Base-by-base conservation (phyloP, 2,888 invertebrate species). In the Hermodice carunculata region DNA sequence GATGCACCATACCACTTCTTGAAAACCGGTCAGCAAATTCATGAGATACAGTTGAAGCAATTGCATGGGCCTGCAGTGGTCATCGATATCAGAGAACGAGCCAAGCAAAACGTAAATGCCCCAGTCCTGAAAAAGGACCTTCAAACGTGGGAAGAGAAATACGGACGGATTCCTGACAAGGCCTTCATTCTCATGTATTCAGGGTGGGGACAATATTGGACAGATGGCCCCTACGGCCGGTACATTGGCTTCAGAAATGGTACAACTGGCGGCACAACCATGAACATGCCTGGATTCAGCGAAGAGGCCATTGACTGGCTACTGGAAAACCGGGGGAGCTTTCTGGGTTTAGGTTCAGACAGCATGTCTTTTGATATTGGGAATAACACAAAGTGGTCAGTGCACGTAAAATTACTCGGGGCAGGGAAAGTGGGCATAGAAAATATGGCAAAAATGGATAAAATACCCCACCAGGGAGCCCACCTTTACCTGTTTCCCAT, bases 1-100 rank as follows among this genome's bases (percentile, higher is more conserved):
- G 49, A 49, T 26, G 49, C 49, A 8, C 49, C 49, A 22, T n/a
- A n/a, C 17, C 49, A 49, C n/a, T 26, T 52, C 6, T 31, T 31
- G 11, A 5, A 32, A 14, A 31, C 22, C 32, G 11, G 22, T 14
- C 22, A 34, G 32, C 32, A 22, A 14, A 19, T 52, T 17, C 6
- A 31, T 19, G 31, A 52, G 4, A 19, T 52, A 3, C 52, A 31
- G 5, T 14, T 32, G 6, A 19, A 8, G 6, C 29, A 32, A 5
- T 34, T 52, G 14, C 14, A 29, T 11, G 52, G 52, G 3, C 52
- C 32, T 3, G 52, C 52, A 6, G 52, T 31, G 3, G 19, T 52
- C 32, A 52, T 52, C 14, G 32, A 52, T 22, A 52, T 52, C 8
- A 22, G 29, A 4, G 14, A 8, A 5, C 52, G 52, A 11, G 32